Evolutionary conservation across 2,888 invertebrate species (phyloP).

Genomic region (Tromatobia lineatoria): DNA sequence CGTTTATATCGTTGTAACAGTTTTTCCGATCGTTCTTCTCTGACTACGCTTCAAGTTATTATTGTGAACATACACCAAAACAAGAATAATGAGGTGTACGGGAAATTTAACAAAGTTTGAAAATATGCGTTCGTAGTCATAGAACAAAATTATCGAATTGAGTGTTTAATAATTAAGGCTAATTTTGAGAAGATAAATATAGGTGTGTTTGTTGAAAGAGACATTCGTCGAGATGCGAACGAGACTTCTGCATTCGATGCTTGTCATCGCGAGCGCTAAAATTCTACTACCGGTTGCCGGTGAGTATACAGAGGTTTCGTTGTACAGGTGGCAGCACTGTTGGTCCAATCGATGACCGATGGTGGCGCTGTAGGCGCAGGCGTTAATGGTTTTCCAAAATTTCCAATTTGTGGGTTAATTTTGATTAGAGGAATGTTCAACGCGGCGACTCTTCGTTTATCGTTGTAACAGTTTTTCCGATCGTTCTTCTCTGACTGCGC

Average conservation of each 20-base stretch:
- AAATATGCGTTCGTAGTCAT: not conserved
- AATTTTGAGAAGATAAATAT: slow-evolving; percentile 24
- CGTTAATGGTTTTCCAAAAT: too few relatives aligned
- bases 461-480: not conserved
- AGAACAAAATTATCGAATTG: not conserved
- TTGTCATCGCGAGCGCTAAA: slow-evolving; percentile 77
- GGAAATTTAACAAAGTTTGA: not conserved
- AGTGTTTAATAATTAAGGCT: slow-evolving; percentile 12
- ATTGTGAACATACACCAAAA: not conserved
- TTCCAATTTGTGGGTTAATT: too few relatives aligned
- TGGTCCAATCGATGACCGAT: not conserved
- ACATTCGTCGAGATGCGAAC: slow-evolving; percentile 59
- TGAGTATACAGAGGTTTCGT: slow-evolving; percentile 69
- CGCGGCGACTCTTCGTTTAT: too few relatives aligned
- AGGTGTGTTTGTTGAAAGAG: slow-evolving; percentile 12
- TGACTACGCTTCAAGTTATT: not conserved
- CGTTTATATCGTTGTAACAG: too few relatives aligned
- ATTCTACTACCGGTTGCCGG: slow-evolving; percentile 77
- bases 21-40: not conserved
- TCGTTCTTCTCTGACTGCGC: not conserved
- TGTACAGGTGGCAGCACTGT: not conserved
- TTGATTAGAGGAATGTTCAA: too few relatives aligned
- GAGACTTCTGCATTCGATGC: slow-evolving; percentile 73
- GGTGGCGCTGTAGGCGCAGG: not conserved
- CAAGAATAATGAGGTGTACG: slow-evolving; percentile 4